Percentiles rank a stretch among this genome's conserved stretches.
Conservation (phyloP, 2,888 invertebrate species). For the Epinotia brunnichana region DNA sequence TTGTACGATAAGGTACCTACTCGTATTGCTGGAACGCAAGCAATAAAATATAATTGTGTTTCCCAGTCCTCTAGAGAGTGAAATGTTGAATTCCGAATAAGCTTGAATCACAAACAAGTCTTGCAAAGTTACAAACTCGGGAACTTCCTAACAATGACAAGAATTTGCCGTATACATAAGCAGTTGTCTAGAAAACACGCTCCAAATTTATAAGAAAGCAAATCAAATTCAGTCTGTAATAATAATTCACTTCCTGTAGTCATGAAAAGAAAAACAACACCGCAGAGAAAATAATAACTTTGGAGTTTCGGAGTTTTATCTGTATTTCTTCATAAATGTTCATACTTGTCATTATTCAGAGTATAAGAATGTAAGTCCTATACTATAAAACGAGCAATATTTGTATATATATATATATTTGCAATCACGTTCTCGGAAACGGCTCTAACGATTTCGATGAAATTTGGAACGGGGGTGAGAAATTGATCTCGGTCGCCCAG, state of each 20-base stretch:
- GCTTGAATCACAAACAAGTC: constrained; percentile 19
- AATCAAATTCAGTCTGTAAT: constrained; percentile 15
- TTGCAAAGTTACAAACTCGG: constrained; percentile 6
- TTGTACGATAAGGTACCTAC: too few relatives aligned
- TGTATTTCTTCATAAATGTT: background rate
- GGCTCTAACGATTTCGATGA: too few relatives aligned
- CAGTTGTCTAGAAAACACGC: constrained; percentile 23
- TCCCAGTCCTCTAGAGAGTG: background rate
- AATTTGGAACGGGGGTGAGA: too few relatives aligned
- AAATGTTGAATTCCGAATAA: constrained; percentile 23
- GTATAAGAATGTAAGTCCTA: too few relatives aligned
- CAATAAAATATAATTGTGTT: constrained; percentile 14
- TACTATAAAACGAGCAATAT: too few relatives aligned
- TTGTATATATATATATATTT: too few relatives aligned
- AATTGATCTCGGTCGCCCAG: too few relatives aligned
- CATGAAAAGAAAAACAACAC: background rate
- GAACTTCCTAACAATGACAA: constrained; percentile 27
- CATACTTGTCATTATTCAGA: background rate
- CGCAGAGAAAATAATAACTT: background rate
- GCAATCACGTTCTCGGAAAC: too few relatives aligned
- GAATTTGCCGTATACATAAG: constrained; percentile 17
- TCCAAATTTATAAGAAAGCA: constrained; percentile 20
- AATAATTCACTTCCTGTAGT: constrained; percentile 7
- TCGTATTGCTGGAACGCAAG: too few relatives aligned
- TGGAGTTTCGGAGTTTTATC: background rate